Evolutionary conservation across 2,113 vertebrate genomes (phyloP).

Genomic region (Gnathonemus longibarbis): DNA sequence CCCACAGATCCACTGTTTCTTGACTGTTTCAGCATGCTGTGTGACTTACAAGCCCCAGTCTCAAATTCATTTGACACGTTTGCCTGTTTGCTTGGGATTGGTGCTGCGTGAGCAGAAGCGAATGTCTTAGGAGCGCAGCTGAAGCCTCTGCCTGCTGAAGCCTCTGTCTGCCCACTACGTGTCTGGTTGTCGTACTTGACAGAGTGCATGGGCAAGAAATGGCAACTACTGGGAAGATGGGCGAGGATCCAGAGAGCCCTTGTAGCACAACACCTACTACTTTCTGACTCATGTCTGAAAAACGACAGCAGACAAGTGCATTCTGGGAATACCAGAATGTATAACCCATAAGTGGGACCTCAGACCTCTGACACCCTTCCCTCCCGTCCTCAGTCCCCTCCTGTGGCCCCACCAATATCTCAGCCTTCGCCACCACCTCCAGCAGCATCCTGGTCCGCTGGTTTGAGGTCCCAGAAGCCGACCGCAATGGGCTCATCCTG

Average conservation of each 20-base stretch:
- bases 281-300: background rate
- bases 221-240: background rate
- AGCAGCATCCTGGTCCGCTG: conserved; percentile 87
- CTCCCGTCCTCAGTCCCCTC: conserved; percentile 72
- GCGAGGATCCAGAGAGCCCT: background rate
- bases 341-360: background rate
- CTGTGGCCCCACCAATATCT: conserved; percentile 82
- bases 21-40: background rate
- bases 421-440: conserved; percentile 81
- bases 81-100: background rate
- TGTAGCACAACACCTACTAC: background rate
- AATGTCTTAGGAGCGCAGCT: background rate
- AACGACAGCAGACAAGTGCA: background rate
- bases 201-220: background rate
- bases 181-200: background rate
- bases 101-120: background rate
- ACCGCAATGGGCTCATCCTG: conserved; percentile 84
- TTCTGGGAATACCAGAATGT: background rate
- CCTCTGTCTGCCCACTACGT: background rate
- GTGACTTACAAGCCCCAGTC: background rate
- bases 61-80: background rate
- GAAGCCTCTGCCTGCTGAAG: background rate
- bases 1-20: background rate
- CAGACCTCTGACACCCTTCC: background rate
- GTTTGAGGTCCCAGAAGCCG: conserved; percentile 71